Conservation (phyloP, 2,113 vertebrate genomes). For the Gymnogyps californianus region DNA sequence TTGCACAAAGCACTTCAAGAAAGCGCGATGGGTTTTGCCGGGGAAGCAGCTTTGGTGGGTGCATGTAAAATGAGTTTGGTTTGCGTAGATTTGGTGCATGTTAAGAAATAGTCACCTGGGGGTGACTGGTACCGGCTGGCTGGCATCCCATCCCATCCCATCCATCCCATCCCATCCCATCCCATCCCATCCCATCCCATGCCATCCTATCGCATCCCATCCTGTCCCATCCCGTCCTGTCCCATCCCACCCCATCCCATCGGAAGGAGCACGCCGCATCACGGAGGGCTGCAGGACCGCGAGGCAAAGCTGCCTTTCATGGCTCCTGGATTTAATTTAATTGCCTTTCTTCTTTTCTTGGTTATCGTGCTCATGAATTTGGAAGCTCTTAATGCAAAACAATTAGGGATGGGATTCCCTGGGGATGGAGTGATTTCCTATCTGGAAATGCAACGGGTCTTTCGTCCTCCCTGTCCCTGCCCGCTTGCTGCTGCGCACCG, state of each 20-base stretch:
- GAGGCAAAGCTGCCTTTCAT: not conserved
- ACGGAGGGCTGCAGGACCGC: accelerated
- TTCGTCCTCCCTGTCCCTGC: not conserved
- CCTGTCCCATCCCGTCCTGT: not conserved
- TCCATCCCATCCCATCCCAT: not conserved
- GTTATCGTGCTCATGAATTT: not conserved
- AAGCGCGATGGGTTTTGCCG: not conserved
- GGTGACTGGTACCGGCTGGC: not conserved
- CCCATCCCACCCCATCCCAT: not conserved
- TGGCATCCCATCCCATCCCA: not conserved
- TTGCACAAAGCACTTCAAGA: not conserved
- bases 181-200: not conserved
- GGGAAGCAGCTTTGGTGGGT: not conserved
- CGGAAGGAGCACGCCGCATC: accelerated
- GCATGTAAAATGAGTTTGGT: not conserved
- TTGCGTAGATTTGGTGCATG: not conserved
- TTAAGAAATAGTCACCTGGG: not conserved
- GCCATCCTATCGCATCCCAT: not conserved
- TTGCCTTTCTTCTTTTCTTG: not conserved
- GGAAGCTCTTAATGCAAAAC: not conserved
- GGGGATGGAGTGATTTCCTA: not conserved
- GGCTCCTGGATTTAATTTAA: not conserved
- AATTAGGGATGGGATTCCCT: not conserved
- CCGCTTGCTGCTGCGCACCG: not conserved
- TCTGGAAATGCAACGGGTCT: not conserved